A percentile compares a stretch with the other conserved stretches of the same genome.
Conservation (phyloP, 2,113 vertebrate genomes). For the Donacobius atricapilla region DNA sequence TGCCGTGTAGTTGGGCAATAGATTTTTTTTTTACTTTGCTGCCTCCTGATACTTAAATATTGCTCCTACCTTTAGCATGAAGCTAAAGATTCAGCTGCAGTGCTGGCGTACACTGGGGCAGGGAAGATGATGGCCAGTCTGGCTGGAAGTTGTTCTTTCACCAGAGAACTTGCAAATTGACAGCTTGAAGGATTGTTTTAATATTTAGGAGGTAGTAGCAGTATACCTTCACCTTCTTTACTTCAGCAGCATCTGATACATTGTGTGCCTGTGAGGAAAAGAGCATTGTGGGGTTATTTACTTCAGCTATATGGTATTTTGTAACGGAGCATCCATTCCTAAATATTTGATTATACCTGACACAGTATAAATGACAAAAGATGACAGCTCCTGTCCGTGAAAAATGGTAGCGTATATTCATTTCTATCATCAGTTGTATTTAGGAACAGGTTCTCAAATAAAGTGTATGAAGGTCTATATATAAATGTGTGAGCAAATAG, state of each 20-base stretch:
- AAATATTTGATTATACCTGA: slow-evolving; percentile 9
- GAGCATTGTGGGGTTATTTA: neutral
- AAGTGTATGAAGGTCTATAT: neutral
- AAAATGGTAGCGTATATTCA: neutral
- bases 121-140: neutral
- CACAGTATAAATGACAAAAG: neutral
- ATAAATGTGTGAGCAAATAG: neutral
- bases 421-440: neutral
- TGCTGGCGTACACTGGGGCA: neutral
- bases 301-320: neutral
- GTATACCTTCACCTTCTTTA: neutral
- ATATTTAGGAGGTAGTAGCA: neutral
- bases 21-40: neutral
- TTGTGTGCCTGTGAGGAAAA: neutral
- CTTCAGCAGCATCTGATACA: neutral
- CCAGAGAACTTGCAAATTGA: neutral
- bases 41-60: neutral
- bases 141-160: neutral
- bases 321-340: neutral
- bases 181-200: neutral
- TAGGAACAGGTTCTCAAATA: neutral
- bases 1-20: neutral
- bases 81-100: neutral
- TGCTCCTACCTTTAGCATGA: neutral
- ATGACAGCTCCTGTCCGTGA: neutral